phyloP scores from a whole-genome alignment of 2,113 vertebrate genomes.

The Casuarius casuarius region DNA sequence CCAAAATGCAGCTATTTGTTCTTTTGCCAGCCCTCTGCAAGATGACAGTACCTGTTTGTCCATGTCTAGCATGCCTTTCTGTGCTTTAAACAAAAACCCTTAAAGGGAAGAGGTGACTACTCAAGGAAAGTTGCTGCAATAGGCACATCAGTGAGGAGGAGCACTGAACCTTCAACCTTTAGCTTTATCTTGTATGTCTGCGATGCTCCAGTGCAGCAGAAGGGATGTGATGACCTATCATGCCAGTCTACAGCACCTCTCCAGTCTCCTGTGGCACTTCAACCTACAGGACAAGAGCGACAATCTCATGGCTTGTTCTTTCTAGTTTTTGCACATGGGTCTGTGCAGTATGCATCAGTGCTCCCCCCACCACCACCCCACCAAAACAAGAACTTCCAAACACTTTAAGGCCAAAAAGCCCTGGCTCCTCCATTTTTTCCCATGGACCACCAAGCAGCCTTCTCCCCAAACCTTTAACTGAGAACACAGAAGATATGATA shows the following conservation, averaged over 20 bases:
- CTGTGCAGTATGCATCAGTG: not conserved
- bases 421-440: not conserved
- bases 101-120: not conserved
- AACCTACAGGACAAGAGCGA: not conserved
- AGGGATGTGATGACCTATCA: not conserved
- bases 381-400: not conserved
- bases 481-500: not conserved
- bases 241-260: not conserved
- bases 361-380: not conserved
- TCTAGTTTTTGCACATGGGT: not conserved
- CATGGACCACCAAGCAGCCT: not conserved
- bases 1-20: constrained; percentile 9
- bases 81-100: not conserved
- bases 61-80: not conserved
- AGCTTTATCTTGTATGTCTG: not conserved
- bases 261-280: not conserved
- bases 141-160: not conserved
- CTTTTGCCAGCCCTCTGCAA: not conserved
- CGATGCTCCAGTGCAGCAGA: not conserved
- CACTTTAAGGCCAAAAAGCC: not conserved
- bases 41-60: constrained; percentile 26
- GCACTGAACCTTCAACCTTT: not conserved
- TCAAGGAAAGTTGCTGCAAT: not conserved
- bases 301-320: not conserved
- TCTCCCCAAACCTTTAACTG: not conserved